These are phyloP conservation scores for Lagenorhynchus albirostris DNA, from an alignment of 2,113 vertebrate species.

Conservation along the genomic window DNA sequence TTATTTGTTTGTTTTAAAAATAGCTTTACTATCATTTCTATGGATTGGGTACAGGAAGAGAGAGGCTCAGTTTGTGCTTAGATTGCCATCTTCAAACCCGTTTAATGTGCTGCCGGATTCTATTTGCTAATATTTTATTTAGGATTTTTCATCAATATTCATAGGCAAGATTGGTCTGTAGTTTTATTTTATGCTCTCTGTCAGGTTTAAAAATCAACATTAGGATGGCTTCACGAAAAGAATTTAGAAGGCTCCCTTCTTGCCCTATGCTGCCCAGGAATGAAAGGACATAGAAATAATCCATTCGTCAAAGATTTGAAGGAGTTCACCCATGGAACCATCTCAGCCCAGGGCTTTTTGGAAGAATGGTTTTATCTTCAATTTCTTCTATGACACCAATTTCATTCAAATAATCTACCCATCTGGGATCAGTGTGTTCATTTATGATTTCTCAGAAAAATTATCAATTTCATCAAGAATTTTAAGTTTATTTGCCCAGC, in stretches of 20 bases:
- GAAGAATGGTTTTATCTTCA: not conserved
- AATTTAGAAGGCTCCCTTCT: not conserved
- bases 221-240: not conserved
- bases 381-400: not conserved
- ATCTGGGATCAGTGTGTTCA: not conserved
- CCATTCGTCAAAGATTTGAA: not conserved
- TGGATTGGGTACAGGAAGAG: not conserved
- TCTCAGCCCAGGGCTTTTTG: not conserved
- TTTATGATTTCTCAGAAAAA: not conserved
- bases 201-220: not conserved
- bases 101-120: not conserved
- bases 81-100: not conserved
- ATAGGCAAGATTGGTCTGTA: conserved; percentile 2
- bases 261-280: not conserved
- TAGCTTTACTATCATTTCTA: conserved; percentile 35
- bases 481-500: not conserved
- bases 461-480: not conserved
- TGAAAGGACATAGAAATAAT: not conserved
- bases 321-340: rapidly evolving
- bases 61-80: not conserved
- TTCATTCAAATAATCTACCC: not conserved
- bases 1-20: conserved; percentile 57
- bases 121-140: conserved; percentile 77
- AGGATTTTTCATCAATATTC: conserved; percentile 71
- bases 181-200: conserved; percentile 40